Base-by-base conservation (phyloP, 1,140 invertebrate species). In the Drosophila insularis region DNA sequence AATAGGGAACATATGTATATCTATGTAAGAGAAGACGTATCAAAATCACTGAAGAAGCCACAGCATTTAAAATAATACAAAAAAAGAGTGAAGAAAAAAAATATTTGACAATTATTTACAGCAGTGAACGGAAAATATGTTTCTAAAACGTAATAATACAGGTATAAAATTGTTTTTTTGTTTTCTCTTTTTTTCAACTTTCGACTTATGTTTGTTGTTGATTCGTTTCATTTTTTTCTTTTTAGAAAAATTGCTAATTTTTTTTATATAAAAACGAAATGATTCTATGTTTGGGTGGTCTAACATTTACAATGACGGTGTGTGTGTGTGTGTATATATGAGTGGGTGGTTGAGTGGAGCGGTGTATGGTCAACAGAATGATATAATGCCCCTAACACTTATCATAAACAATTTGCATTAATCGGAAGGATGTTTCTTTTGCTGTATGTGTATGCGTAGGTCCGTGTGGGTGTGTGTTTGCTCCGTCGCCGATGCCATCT, bases 91-190 rank as follows among this genome's bases (percentile, higher is more conserved):
- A 35, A 58, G 23, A 19, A 10, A 14, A 32, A 86, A 10, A 32
- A 78, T 81, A 87, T 17, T 65, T 77, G 72, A 73, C 40, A 65
- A 87, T 84, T 86, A 86, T 86, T 82, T 86, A 86, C 82, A 86
- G 72, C 79, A 74, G 64, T 81, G 78, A 81, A 87, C 82, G 77
- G 23, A 69, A 58, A 46, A 56, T 81, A 14, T 55, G 23, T 40
- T 46, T 71, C 71, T 67, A 73, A 86, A 78, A 86, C 82, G 82
- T 86, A 87, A 86, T 82, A 82, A 74, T 87, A 86, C 79, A 79
- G 60, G 68, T 86, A 79, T 58, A 63, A 60, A 71, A 69, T 60
- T 87, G 71, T 82, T 67, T 80, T 67, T 35, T 35, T 35, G 32
- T 35, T 37, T 13, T 37, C 13, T 37, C 0, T 5, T 37, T 37